A percentile compares a stretch with the other conserved stretches of the same genome.
phyloP scores from a whole-genome alignment of 2,888 invertebrate species.

The Dicranocentrus wangi region DNA sequence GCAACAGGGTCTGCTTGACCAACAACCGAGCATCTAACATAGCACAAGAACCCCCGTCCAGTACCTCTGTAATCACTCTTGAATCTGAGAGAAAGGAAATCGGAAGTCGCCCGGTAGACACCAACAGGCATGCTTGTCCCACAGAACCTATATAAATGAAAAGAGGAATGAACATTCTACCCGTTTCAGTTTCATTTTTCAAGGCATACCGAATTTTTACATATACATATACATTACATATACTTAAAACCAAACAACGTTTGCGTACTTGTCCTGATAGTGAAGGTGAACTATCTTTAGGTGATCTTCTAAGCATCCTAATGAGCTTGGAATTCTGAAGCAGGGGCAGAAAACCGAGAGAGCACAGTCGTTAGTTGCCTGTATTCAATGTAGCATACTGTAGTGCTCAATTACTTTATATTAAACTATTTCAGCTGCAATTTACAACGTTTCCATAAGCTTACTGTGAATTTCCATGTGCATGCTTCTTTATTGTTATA shows the following conservation, averaged over 20 bases:
- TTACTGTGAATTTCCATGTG: constrained; percentile 68
- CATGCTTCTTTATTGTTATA: constrained; percentile 68
- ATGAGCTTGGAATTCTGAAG: constrained; percentile 63
- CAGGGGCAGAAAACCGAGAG: constrained; percentile 66
- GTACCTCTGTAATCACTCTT: constrained; percentile 54
- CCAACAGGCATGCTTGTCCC: constrained; percentile 64
- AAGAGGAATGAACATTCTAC: background rate
- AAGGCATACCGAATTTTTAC: no score
- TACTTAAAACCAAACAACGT: no score
- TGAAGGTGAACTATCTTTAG: constrained; percentile 64
- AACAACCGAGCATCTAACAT: constrained; percentile 38
- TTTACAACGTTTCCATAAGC: no score
- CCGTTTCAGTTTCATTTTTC: no score
- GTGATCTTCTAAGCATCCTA: constrained; percentile 67
- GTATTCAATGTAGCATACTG: background rate
- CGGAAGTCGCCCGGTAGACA: constrained; percentile 58
- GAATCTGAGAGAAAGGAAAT: constrained; percentile 62
- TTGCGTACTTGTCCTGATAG: constrained; percentile 66
- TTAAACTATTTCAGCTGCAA: no score
- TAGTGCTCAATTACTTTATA: background rate
- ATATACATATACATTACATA: no score
- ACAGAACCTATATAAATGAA: constrained; percentile 64
- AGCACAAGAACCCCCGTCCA: constrained; percentile 67
- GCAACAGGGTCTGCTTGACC: constrained; percentile 41
- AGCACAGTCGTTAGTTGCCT: constrained; percentile 54